These are phyloP conservation scores for Coregonus clupeaformis DNA, from an alignment of 2,113 vertebrate genomes.

Conservation along the genomic window DNA sequence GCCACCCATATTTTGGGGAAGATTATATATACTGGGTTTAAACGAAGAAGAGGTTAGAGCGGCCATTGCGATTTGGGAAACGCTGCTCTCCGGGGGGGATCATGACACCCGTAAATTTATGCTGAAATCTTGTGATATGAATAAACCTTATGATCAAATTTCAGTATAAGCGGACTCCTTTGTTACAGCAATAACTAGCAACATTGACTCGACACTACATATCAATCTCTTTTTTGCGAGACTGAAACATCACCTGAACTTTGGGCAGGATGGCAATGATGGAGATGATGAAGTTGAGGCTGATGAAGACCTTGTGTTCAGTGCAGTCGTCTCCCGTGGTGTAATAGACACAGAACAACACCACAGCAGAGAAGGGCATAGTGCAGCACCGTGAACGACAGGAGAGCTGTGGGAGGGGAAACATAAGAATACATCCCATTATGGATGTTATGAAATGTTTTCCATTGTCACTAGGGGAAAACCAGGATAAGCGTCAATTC, in stretches of 20 bases:
- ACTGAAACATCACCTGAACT: conserved; percentile 79
- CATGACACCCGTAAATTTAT: too few relatives aligned
- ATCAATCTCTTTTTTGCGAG: not conserved
- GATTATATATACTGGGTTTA: too few relatives aligned
- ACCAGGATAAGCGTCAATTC: not conserved
- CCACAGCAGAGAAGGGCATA: conserved; percentile 66
- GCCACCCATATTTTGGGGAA: too few relatives aligned
- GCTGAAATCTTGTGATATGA: too few relatives aligned
- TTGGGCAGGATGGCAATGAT: conserved; percentile 83
- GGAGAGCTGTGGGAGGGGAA: conserved; percentile 68
- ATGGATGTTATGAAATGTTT: not conserved
- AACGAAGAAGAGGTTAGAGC: too few relatives aligned
- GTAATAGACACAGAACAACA: conserved; percentile 84
- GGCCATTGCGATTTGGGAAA: too few relatives aligned
- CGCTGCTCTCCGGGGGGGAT: too few relatives aligned
- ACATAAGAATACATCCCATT: not conserved
- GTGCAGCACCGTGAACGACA: conserved; percentile 76
- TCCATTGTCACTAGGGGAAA: not conserved
- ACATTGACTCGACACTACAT: too few relatives aligned
- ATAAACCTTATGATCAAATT: too few relatives aligned
- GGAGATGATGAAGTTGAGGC: conserved; percentile 87
- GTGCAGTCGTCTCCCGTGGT: conserved; percentile 76
- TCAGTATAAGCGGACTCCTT: too few relatives aligned
- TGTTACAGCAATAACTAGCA: too few relatives aligned
- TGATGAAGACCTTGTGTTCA: conserved; percentile 85